A percentile compares a stretch with the other conserved stretches of the same genome.
phyloP scores from a whole-genome alignment of 53 echinoderm and acorn worm genomes.

The Paracentrotus lividus region DNA sequence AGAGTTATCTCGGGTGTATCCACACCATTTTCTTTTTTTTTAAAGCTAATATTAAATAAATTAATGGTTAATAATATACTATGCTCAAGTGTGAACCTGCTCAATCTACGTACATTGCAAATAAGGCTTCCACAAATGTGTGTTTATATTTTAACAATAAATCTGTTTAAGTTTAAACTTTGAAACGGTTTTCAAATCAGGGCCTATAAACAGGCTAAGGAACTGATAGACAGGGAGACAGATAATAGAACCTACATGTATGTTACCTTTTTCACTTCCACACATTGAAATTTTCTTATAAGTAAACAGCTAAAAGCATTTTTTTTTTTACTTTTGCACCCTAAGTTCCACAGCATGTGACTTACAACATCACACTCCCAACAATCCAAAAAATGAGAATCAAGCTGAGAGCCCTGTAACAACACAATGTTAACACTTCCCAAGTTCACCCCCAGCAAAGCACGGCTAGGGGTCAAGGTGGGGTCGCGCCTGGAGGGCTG shows the following conservation, averaged over 20 bases:
- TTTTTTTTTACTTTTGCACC: background rate
- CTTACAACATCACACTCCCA: background rate
- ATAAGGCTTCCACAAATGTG: too few relatives aligned
- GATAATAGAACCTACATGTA: background rate
- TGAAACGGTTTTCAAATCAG: too few relatives aligned
- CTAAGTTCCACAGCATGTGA: background rate
- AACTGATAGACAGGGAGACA: background rate
- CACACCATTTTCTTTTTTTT: too few relatives aligned
- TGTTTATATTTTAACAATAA: too few relatives aligned
- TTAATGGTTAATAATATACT: too few relatives aligned
- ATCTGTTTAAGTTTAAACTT: background rate
- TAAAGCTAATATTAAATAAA: too few relatives aligned
- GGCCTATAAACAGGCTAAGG: too few relatives aligned
- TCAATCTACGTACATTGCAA: background rate
- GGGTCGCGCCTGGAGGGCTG: background rate
- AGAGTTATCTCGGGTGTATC: background rate
- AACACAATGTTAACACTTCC: constrained; percentile 7
- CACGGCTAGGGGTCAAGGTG: background rate
- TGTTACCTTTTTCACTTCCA: background rate
- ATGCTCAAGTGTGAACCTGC: background rate
- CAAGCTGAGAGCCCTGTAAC: background rate
- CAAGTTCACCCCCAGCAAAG: constrained; percentile 36
- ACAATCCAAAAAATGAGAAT: background rate
- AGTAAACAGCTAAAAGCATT: background rate
- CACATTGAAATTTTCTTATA: background rate